Evolutionary conservation across 2,888 invertebrate species (phyloP), one percentile per base, ranked within the genome.

Genomic region (Drosophila yooni): DNA sequence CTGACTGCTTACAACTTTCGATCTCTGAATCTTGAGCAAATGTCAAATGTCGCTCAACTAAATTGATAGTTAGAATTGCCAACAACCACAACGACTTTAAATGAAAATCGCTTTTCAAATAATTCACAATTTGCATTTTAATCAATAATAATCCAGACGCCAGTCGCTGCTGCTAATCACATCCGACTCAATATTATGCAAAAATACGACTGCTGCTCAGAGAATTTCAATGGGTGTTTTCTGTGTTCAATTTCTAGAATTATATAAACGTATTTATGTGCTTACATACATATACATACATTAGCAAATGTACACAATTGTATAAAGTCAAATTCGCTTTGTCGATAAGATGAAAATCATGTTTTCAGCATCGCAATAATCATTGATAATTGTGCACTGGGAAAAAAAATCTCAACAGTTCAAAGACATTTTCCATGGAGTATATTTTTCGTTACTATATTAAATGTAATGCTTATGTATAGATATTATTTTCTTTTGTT

Each of bases 21-120:
- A 83, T 27, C 8, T 83, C 82, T 18, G 66, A 21, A 61, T 88
- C 80, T 64, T 77, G 82, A 3, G 74, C 70, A 31, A 27, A 21
- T 43, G 31, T 25, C 15, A 15, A 8, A 15, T n/a, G 38, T 13
- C 27, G 54, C 25, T 18, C 50, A 8, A n/a, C 25, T 2, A 50
- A 29, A n/a, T 51, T 13, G 31, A 34, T 27, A 31, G 52, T 5
- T 21, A 69, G 8, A 18, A 73, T 21, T 21, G 11, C 11, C 11
- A 65, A 4, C 11, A 65, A 13, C 46, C 60, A 61, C 11, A 67
- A 38, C 15, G 13, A 1, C 8, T 48, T 34, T 8, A 31, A 40
- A 10, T 46, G 58, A 29, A 69, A 36, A 40, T 6, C 40, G 15
- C 5, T 34, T 48, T 38, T 70, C 15, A 11, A 60, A 57, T 27